Evolutionary conservation across 2,888 invertebrate genomes (phyloP).

Genomic region (Dynastes grantii): DNA sequence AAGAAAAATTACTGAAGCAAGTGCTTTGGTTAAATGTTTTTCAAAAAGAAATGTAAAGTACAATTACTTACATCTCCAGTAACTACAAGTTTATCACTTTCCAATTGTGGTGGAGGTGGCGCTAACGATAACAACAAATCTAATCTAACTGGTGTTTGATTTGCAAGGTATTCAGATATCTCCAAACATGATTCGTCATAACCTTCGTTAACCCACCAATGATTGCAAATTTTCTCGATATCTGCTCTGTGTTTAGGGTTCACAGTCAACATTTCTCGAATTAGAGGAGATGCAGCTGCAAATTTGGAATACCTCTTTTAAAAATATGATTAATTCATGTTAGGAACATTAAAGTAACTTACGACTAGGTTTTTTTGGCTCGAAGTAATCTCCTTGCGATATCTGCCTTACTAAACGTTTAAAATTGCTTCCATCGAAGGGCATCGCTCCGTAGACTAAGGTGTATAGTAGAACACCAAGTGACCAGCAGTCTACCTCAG

Average conservation of each 20-base stretch:
- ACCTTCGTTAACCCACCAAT: conserved; percentile 97
- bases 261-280: conserved; percentile 95
- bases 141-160: conserved; percentile 91
- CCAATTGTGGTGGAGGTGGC: conserved; percentile 83
- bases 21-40: no score
- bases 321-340: neutral
- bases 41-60: no score
- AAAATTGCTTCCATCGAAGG: conserved; percentile 98
- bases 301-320: conserved; percentile 55
- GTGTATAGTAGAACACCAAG: conserved; percentile 97
- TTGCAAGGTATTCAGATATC: conserved; percentile 89
- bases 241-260: conserved; percentile 91
- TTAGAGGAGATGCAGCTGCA: conserved; percentile 93
- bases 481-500: conserved; percentile 96
- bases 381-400: conserved; percentile 97
- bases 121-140: conserved; percentile 90
- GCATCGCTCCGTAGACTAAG: conserved; percentile 99
- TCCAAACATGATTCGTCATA: conserved; percentile 88
- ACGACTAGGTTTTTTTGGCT: conserved; percentile 95
- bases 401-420: conserved; percentile 97
- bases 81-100: conserved; percentile 82
- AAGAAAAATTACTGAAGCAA: neutral
- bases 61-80: conserved; percentile 71
- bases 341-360: conserved; percentile 66
- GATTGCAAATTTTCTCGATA: conserved; percentile 94